Conservation (phyloP, 2,113 vertebrate genomes). For the Erpornis zantholeuca region DNA sequence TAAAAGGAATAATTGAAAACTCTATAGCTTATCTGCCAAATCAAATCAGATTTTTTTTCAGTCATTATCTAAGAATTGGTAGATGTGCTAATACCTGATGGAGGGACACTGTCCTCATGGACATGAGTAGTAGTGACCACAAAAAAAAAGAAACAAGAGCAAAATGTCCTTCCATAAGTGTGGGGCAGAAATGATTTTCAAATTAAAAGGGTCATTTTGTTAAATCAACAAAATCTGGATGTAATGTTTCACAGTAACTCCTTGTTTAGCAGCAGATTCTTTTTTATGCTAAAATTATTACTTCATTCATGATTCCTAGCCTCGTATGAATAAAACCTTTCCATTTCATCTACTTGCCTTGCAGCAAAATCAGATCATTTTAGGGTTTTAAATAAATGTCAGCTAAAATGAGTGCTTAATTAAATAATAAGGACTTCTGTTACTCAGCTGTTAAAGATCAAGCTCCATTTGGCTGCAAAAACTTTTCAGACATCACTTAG, state of each 20-base stretch:
- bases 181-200: neutral
- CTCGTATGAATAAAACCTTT: slow-evolving; percentile 4
- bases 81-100: neutral
- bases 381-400: neutral
- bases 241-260: neutral
- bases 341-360: slow-evolving; percentile 13
- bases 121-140: neutral
- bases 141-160: neutral
- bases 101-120: neutral
- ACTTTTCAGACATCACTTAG: slow-evolving; percentile 10
- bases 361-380: slow-evolving; percentile 17
- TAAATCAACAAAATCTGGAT: neutral
- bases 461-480: neutral
- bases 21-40: neutral
- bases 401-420: slow-evolving; percentile 9
- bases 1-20: neutral
- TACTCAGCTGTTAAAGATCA: neutral
- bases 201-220: neutral
- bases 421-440: slow-evolving; percentile 27
- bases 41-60: neutral
- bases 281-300: neutral
- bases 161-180: neutral
- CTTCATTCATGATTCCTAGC: neutral
- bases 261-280: neutral
- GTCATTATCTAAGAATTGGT: neutral